Evolutionary conservation across 2,113 vertebrate genomes (phyloP), one percentile per base, ranked within the genome.

Genomic region (Pelusios castaneus): DNA sequence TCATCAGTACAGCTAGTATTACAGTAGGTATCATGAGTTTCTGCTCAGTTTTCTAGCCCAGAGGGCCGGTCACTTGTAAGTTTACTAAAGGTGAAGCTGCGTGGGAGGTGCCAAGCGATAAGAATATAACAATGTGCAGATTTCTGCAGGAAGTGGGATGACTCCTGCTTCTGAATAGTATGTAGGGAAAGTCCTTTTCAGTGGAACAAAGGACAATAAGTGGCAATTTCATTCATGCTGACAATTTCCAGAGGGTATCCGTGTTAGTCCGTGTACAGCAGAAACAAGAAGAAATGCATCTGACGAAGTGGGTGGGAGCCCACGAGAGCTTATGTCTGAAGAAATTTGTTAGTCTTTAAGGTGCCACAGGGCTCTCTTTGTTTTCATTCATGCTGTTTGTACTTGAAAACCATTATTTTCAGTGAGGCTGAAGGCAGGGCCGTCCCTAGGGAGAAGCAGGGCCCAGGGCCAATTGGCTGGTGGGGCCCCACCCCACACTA

Each of bases 171-270:
- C 78, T 22, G 78, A 41, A n/a, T 41, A 19, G 1, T 1, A 0
- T 51, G 4, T 2, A 27, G 34, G 24, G 29, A 12, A 89, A 80
- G 49, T 75, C 17, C 51, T 75, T 75, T 45, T 75, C 73, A 27
- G 31, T 5, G 81, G 55, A 5, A 5, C 0, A 1, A 41, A 38
- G 31, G 38, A 52, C 55, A 81, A 13, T 5, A 9, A 1, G 22
- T 60, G 63, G n/a, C 63, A 8, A 5, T 54, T 77, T 41, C 60
- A 27, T 75, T n/a, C 75, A 5, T 11, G 29, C 89, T 55, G 14
- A n/a, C n/a, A n/a, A n/a, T n/a, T n/a, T n/a, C n/a, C n/a, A n/a
- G n/a, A n/a, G n/a, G n/a, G n/a, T n/a, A n/a, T n/a, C n/a, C n/a
- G n/a, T n/a, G n/a, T n/a, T n/a, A n/a, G n/a, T n/a, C n/a, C n/a